Evolutionary conservation across 64 coral and sea anemone genomes (phyloP).

Genomic region (Stichodactyla mertensii): DNA sequence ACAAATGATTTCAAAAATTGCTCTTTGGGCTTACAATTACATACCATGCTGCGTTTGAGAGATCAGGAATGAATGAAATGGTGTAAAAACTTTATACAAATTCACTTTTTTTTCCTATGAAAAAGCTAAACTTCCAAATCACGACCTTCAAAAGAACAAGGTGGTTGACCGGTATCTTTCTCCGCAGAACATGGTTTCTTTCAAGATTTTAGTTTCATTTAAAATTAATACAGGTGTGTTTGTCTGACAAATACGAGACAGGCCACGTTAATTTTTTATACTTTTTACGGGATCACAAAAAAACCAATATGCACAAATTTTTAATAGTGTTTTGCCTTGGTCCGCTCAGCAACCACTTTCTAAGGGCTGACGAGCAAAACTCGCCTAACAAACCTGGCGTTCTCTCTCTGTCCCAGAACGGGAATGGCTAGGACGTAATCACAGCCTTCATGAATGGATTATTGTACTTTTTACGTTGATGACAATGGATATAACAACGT

Average conservation of each 20-base stretch:
- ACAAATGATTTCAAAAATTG: constrained; percentile 64
- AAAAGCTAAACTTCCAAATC: constrained; percentile 16
- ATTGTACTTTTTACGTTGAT: constrained; percentile 11
- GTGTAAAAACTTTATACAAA: constrained; percentile 30
- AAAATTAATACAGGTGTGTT: constrained; percentile 72
- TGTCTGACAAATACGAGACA: constrained; percentile 76
- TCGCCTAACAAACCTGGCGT: neutral
- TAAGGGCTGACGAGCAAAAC: neutral
- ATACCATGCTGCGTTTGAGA: constrained; percentile 36
- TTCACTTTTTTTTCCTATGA: neutral
- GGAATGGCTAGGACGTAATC: neutral
- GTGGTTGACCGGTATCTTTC: constrained; percentile 1
- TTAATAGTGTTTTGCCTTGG: constrained; percentile 63
- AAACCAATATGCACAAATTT: constrained; percentile 78
- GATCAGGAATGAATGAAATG: constrained; percentile 59
- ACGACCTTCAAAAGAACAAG: constrained; percentile 9
- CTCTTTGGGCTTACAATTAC: constrained; percentile 54
- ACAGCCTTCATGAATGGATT: neutral
- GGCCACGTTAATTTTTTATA: constrained; percentile 80
- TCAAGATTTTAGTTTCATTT: constrained; percentile 53
- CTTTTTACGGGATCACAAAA: constrained; percentile 64
- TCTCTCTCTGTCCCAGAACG: constrained; percentile 1
- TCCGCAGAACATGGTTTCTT: constrained; percentile 4
- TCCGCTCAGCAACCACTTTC: constrained; percentile 2
- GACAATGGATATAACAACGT: neutral